Percentiles rank a stretch among this genome's conserved stretches.
Conservation (phyloP, 2,888 invertebrate genomes). For the Notodonta ziczac region DNA sequence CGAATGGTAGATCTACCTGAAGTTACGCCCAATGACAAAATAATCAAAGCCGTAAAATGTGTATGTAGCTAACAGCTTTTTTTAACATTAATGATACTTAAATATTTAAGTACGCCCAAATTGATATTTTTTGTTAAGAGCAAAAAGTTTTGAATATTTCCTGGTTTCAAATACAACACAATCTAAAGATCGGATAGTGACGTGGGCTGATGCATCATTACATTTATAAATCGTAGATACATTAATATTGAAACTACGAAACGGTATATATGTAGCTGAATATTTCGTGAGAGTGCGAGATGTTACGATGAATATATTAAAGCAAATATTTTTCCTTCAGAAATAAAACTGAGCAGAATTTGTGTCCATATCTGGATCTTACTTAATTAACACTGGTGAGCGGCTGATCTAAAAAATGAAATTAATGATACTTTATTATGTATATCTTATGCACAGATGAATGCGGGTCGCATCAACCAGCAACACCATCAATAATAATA, state of each 20-base stretch:
- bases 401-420: no score
- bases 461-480: neutral
- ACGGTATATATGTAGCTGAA: slow-evolving; percentile 2
- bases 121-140: slow-evolving; percentile 23
- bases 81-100: slow-evolving; percentile 1
- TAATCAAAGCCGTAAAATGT: neutral
- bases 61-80: slow-evolving; percentile 1
- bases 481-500: neutral
- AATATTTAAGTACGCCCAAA: neutral
- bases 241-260: neutral
- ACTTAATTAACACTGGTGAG: no score
- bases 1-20: neutral
- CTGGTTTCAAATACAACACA: slow-evolving; percentile 4
- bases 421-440: no score
- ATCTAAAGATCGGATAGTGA: neutral
- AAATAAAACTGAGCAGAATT: slow-evolving; percentile 5
- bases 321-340: slow-evolving; percentile 15
- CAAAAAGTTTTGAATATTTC: slow-evolving; percentile 23
- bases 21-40: neutral
- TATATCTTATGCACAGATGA: neutral
- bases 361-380: no score
- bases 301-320: slow-evolving; percentile 16
- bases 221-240: neutral
- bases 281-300: slow-evolving; percentile 11
- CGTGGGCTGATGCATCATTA: neutral